These are phyloP conservation scores for Orchesellides sinensis DNA, from an alignment of 2,888 invertebrate species.

Conservation along the genomic window DNA sequence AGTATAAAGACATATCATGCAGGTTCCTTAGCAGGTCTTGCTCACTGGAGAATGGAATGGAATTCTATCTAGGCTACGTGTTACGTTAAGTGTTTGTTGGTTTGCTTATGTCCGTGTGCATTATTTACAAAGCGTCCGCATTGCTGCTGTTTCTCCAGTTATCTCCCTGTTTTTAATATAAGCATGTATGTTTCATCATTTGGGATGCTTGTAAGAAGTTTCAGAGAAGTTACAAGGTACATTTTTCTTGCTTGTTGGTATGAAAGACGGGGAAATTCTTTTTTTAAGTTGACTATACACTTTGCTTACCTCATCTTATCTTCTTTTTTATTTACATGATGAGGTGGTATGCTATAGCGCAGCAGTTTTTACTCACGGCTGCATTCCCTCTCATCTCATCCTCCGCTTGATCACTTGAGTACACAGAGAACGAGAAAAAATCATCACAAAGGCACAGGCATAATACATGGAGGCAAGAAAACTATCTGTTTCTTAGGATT, in stretches of 20 bases:
- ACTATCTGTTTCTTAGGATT: no score
- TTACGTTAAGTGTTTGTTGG: conserved; percentile 26
- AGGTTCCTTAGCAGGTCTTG: no score
- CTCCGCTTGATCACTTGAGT: not conserved
- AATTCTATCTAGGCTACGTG: conserved; percentile 10
- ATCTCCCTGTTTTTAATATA: not conserved
- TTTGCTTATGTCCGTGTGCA: conserved; percentile 44
- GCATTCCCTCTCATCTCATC: no score
- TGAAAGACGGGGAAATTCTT: no score
- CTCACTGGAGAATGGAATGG: conserved; percentile 21
- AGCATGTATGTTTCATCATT: not conserved
- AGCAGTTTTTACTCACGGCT: not conserved
- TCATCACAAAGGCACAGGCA: no score
- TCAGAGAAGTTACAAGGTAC: no score
- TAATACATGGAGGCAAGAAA: no score
- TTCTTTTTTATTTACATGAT: not conserved
- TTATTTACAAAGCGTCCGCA: conserved; percentile 63
- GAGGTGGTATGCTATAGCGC: not conserved
- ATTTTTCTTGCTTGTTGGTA: no score
- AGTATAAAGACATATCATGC: no score
- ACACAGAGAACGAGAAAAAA: not conserved
- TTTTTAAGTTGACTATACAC: conserved; percentile 21
- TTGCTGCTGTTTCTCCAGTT: conserved; percentile 46
- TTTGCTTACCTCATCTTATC: conserved; percentile 16
- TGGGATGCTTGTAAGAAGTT: not conserved